A percentile compares a stretch with the other conserved stretches of the same genome.
Conservation (phyloP, 2,797 vertebrate genomes). For the Mastacembelus armatus region DNA sequence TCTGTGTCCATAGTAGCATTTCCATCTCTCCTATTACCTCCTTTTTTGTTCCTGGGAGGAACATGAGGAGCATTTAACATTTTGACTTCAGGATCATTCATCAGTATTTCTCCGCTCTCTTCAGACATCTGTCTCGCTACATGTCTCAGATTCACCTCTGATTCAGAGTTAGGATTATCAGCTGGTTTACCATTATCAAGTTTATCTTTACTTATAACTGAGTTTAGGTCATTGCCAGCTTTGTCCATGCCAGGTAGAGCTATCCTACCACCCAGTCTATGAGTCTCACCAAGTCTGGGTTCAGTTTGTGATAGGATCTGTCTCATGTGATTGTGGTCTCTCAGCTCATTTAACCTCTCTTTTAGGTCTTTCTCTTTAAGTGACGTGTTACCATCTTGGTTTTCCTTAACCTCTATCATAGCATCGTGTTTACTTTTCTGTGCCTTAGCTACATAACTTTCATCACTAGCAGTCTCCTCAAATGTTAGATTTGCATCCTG, state of each 20-base stretch:
- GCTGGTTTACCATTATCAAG: conserved; percentile 22
- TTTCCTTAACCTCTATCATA: conserved; percentile 24
- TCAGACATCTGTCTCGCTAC: conserved; percentile 39
- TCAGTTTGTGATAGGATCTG: conserved; percentile 74
- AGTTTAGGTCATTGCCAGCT: conserved; percentile 35
- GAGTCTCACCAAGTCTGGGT: conserved; percentile 50
- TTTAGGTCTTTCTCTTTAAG: conserved; percentile 58
- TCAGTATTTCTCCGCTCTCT: conserved; percentile 33
- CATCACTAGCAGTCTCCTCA: conserved; percentile 39
- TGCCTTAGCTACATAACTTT: conserved; percentile 25
- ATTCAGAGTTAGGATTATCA: conserved; percentile 14
- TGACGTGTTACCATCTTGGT: conserved; percentile 22
- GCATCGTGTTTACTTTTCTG: no score
- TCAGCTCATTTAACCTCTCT: conserved; percentile 69
- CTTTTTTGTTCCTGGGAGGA: conserved; percentile 75
- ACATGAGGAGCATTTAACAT: conserved; percentile 51
- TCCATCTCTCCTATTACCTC: conserved; percentile 42
- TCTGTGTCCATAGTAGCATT: conserved; percentile 36
- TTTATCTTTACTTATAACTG: conserved; percentile 36
- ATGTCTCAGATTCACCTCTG: conserved; percentile 29
- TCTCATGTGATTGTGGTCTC: conserved; percentile 69
- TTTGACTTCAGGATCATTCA: conserved; percentile 28
- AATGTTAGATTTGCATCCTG: conserved; percentile 23
- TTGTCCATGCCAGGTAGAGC: conserved; percentile 48
- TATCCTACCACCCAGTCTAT: conserved; percentile 51